These are phyloP conservation scores for Homarus americanus DNA, from an alignment of 1,140 invertebrate genomes.

Conservation along the genomic window DNA sequence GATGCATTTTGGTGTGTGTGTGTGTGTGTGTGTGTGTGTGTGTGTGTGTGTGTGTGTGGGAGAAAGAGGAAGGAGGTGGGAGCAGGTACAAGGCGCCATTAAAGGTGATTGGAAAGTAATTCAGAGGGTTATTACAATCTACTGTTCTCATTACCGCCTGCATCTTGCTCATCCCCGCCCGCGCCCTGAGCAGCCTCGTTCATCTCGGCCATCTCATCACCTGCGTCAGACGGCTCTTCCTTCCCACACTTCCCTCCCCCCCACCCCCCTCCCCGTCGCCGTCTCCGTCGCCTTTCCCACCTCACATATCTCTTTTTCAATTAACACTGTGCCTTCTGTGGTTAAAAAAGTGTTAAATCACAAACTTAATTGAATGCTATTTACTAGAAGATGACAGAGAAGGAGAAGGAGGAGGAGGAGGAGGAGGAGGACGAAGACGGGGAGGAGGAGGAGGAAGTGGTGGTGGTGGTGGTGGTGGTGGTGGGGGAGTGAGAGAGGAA, in stretches of 20 bases:
- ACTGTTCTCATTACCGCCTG: slow-evolving; percentile 62
- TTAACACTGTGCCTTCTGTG: slow-evolving; percentile 58
- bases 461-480: not conserved
- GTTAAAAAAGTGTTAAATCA: slow-evolving; percentile 64
- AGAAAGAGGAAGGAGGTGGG: not conserved
- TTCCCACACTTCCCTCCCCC: not conserved
- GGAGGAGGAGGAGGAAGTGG: slow-evolving; percentile 6
- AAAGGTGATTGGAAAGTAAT: slow-evolving; percentile 67
- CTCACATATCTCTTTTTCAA: slow-evolving; percentile 61
- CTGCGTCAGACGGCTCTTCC: not conserved
- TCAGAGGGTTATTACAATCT: slow-evolving; percentile 62
- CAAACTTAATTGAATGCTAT: slow-evolving; percentile 59
- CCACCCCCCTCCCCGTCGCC: not conserved
- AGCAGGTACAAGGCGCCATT: slow-evolving; percentile 23
- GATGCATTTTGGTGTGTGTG: slow-evolving; percentile 35
- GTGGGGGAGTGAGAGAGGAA: slow-evolving; percentile 17
- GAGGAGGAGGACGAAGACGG: not conserved
- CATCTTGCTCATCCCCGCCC: slow-evolving; percentile 44
- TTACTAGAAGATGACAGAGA: slow-evolving; percentile 37
- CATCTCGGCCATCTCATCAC: not conserved
- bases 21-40: too few species aligned
- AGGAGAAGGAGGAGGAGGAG: not conserved
- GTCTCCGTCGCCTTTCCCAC: slow-evolving; percentile 27
- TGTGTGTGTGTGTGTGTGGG: not conserved
- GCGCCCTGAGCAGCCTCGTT: slow-evolving; percentile 12